phyloP scores from a whole-genome alignment of 2,797 vertebrate genomes.

The Yasuhikotakia modesta region DNA sequence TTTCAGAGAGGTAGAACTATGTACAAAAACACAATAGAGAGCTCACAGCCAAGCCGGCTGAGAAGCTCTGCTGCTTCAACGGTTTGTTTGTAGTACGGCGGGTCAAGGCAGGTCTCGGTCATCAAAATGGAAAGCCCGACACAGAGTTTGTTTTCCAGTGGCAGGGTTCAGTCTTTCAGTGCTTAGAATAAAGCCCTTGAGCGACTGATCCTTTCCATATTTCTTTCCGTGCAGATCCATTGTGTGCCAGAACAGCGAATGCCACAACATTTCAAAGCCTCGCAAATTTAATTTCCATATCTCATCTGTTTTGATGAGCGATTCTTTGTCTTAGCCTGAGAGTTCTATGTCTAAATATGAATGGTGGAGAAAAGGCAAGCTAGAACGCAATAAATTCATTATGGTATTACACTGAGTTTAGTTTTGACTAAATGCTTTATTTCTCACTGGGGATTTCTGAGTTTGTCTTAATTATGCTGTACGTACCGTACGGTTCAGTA shows the following conservation, averaged over 20 bases:
- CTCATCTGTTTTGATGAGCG: constrained; percentile 23
- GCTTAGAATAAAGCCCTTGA: constrained; percentile 41
- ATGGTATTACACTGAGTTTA: constrained; percentile 60
- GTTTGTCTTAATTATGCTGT: constrained; percentile 63
- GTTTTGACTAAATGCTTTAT: constrained; percentile 58
- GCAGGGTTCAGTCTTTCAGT: constrained; percentile 47
- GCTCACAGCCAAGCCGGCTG: constrained; percentile 9
- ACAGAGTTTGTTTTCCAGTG: constrained; percentile 55
- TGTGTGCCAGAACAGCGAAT: not conserved
- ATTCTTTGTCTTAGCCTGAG: constrained; percentile 24
- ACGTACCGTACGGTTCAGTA: constrained; percentile 46
- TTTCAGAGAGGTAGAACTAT: constrained; percentile 3
- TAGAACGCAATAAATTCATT: constrained; percentile 36
- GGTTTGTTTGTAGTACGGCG: constrained; percentile 51
- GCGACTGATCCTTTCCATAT: constrained; percentile 1
- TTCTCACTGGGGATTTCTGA: constrained; percentile 55
- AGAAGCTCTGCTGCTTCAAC: constrained; percentile 18
- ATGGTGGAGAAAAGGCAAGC: not conserved
- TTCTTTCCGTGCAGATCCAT: constrained; percentile 7
- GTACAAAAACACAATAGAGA: constrained; percentile 23
- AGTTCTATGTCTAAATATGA: not conserved
- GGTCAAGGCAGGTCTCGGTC: constrained; percentile 35
- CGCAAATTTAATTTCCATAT: constrained; percentile 19
- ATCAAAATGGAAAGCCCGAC: constrained; percentile 42
- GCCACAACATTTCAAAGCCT: constrained; percentile 5